Evolutionary conservation across 2,797 vertebrate genomes (phyloP).

Genomic region (Tapera naevia): DNA sequence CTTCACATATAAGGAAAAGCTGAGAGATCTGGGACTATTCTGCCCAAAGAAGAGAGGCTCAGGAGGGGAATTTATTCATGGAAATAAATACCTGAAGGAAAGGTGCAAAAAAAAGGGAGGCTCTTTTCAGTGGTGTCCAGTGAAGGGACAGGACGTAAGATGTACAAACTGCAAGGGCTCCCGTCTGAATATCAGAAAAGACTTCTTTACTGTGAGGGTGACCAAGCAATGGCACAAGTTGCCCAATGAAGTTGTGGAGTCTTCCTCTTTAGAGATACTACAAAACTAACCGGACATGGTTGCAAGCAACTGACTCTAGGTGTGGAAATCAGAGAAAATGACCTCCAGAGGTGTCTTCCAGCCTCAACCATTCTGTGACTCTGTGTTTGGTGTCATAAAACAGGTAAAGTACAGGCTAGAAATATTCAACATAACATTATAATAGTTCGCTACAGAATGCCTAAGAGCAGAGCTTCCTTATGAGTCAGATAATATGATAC

Average conservation of each 20-base stretch:
- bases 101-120: background rate
- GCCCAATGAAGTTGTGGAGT: background rate
- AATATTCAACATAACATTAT: background rate
- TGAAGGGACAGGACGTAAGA: background rate
- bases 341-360: background rate
- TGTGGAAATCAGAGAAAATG: rapidly evolving
- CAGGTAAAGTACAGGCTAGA: background rate
- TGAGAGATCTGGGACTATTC: background rate
- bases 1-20: background rate
- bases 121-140: background rate
- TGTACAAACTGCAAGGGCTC: background rate
- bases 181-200: background rate
- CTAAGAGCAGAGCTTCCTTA: background rate
- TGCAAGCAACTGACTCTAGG: background rate
- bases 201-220: background rate
- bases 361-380: background rate
- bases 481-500: background rate
- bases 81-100: background rate
- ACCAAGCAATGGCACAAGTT: background rate
- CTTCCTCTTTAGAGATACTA: background rate
- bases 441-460: rapidly evolving
- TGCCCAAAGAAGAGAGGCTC: background rate
- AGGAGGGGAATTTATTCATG: background rate
- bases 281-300: background rate
- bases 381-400: background rate